Conservation (phyloP, 2,113 vertebrate genomes). For the Lophochroa leadbeateri region DNA sequence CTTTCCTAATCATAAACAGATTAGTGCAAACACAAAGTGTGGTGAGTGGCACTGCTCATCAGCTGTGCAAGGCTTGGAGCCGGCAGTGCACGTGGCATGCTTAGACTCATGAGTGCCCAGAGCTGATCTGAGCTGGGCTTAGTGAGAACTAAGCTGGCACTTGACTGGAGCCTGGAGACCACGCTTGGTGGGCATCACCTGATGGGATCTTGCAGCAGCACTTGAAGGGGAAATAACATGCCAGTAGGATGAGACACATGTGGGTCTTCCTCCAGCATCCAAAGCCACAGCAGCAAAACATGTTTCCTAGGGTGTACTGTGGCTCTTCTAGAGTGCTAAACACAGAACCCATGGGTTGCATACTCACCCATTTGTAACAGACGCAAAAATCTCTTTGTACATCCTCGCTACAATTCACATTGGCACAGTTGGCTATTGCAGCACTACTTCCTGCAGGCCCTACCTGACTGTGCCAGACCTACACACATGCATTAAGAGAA, state of each 20-base stretch:
- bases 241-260: background rate
- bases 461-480: background rate
- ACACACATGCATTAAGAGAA: background rate
- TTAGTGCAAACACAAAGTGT: background rate
- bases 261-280: background rate
- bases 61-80: background rate
- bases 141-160: background rate
- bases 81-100: background rate
- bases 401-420: background rate
- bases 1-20: background rate
- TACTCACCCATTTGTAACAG: accelerated
- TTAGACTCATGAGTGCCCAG: accelerated
- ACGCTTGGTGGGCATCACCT: background rate
- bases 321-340: background rate
- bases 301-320: background rate
- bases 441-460: background rate
- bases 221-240: background rate
- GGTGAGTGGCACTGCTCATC: background rate
- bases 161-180: background rate
- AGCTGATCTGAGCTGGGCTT: background rate
- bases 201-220: background rate
- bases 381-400: background rate
- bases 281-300: background rate
- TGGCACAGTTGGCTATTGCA: background rate
- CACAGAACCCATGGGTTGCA: background rate